Evolutionary conservation across 2,113 vertebrate species (phyloP).

Genomic region (Tachysurus fulvidraco): DNA sequence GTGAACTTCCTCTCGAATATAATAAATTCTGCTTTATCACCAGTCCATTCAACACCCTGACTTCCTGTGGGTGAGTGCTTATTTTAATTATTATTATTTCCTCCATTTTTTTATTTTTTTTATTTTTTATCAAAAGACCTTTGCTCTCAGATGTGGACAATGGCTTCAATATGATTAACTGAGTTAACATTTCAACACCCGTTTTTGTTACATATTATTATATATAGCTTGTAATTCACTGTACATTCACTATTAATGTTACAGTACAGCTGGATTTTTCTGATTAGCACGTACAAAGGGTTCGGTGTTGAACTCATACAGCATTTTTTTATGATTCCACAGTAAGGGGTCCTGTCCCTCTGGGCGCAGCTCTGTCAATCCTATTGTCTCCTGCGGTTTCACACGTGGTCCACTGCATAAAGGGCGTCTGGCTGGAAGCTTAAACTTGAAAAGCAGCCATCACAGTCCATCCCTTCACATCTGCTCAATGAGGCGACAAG

Average conservation of each 20-base stretch:
- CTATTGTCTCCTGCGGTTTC: conserved; percentile 87
- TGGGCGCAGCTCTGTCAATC: conserved; percentile 70
- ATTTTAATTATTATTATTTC: conserved; percentile 35
- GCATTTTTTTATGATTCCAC: conserved; percentile 57
- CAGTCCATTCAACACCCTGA: conserved; percentile 38
- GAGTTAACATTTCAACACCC: neutral
- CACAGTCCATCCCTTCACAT: conserved; percentile 94
- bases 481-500: conserved; percentile 95
- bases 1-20: conserved; percentile 43
- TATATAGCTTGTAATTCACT: neutral
- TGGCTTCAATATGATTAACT: conserved; percentile 13
- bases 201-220: neutral
- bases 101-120: neutral
- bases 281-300: conserved; percentile 22
- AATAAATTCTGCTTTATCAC: conserved; percentile 52
- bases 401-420: conserved; percentile 88
- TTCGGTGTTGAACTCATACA: conserved; percentile 59
- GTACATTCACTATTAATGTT: neutral
- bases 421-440: conserved; percentile 96
- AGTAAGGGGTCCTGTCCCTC: conserved; percentile 70
- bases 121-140: neutral
- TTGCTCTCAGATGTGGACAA: conserved; percentile 4
- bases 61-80: conserved; percentile 44
- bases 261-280: neutral
- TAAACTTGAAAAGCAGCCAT: conserved; percentile 98